Conservation (phyloP, 2,797 vertebrate genomes). For the Sebastolobus alascanus region DNA sequence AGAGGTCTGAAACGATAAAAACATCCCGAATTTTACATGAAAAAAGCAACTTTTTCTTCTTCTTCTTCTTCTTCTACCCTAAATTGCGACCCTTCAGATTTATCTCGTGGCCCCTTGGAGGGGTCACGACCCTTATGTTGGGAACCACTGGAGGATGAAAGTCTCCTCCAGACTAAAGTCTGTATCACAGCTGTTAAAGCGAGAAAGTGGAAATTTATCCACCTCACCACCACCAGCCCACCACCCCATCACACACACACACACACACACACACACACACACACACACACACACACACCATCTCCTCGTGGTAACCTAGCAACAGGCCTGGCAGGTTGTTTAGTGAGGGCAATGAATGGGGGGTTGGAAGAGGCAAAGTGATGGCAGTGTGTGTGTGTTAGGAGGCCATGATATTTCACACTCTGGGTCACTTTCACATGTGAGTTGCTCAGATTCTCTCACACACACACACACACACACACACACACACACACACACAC, state of each 20-base stretch:
- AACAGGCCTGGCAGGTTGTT: slow-evolving; percentile 80
- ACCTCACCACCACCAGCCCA: slow-evolving; percentile 33
- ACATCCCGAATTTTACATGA: neutral
- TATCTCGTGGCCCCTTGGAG: neutral
- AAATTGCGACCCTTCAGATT: neutral
- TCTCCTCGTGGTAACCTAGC: slow-evolving; percentile 82
- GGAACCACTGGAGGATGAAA: neutral
- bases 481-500: slow-evolving; percentile 40
- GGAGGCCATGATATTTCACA: slow-evolving; percentile 73
- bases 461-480: no score
- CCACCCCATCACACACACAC: slow-evolving; percentile 19
- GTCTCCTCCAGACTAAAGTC: slow-evolving; percentile 28
- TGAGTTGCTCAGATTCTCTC: slow-evolving; percentile 44
- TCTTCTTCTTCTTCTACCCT: no score
- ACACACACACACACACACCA: slow-evolving; percentile 54
- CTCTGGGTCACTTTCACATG: slow-evolving; percentile 73
- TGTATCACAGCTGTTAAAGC: slow-evolving; percentile 54
- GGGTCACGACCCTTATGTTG: neutral
- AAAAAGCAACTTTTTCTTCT: neutral
- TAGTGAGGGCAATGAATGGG: slow-evolving; percentile 59
- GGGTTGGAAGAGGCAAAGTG: slow-evolving; percentile 65
- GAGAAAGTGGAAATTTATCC: slow-evolving; percentile 62
- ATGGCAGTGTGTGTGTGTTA: slow-evolving; percentile 31
- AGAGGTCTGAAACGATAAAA: neutral
- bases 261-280: slow-evolving; percentile 31